Evolutionary conservation across 2,888 invertebrate species (phyloP), one percentile per base, ranked within the genome.

Genomic region (Caenorhabditis sp.): DNA sequence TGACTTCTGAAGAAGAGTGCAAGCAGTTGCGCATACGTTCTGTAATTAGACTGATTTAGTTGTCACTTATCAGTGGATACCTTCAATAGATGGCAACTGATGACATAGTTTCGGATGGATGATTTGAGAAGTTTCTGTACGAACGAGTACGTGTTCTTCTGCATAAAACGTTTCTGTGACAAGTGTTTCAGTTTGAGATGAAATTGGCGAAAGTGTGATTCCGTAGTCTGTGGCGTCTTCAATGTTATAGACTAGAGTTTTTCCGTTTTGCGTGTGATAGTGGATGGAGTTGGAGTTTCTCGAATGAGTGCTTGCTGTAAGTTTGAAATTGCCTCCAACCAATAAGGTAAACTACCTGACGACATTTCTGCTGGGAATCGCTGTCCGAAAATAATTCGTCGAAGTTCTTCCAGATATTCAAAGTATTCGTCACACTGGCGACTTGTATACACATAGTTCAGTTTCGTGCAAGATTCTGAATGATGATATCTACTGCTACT

Each of bases 401-500:
- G 47, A 38, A 80, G 51, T 28, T 80, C 80, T 19, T 66, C 75
- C 64, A 81, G 22, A 70, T 76, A 75, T 16, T 72, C 26, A n/a
- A 75, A 56, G 31, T 75, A 75, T 22, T 75, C 69, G 58, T 81
- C 81, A 47, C 74, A 81, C 58, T 81, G 81, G 22, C 75, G 69
- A 14, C 64, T 31, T 8, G 81, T 81, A 24, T 81, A 81, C 44
- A 76, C 70, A 70, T 81, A 81, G 31, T 81, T 74, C 12, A 81
- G 63, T 56, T 75, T 75, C 10, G 68, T 63, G 19, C 66, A 73
- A n/a, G 68, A 69, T 56, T 74, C 68, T 44, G 61, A 70, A 24
- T 41, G 70, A 72, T 64, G 24, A 70, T 70, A 63, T 64, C 70
- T 70, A 79, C 63, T 70, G 54, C 70, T 79, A 79, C 70, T 77